Evolutionary conservation across 35 echinoderm and acorn worm species (phyloP), one percentile per base, ranked within the genome.

Genomic region (Ptychodera flava): DNA sequence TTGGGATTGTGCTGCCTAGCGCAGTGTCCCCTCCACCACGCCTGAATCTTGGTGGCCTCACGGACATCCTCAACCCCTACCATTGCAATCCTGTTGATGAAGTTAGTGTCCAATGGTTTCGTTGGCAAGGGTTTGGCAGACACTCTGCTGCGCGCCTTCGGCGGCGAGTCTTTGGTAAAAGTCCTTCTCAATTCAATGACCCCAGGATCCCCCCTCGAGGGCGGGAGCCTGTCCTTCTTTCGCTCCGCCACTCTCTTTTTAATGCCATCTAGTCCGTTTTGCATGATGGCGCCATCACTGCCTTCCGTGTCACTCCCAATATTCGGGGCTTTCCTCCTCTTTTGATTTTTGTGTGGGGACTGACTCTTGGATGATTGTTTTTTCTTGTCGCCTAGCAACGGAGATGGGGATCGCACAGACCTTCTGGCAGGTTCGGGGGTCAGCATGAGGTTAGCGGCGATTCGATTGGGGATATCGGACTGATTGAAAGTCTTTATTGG

Each of bases 31-130:
- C 88, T 85, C 96, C 96, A 99, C n/a, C 52, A 77, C 31, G 96
- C 88, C 83, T 99, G 96, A 53, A 99, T 99, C 38, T 45, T 90
- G 28, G 85, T 86, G 30, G 96, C 96, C 32, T 92, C 90, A 0
- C 83, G 33, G 0, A 36, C 84, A 34, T 91, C 28, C 1, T 79
- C 34, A 31, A 1, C 34, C 78, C 31, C 0, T 1, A 10, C 34
- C 0, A 30, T 87, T 35, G 31, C 85, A 12, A 64, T 64, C 22
- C 45, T 64, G 45, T 64, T 64, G 45, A 64, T 64, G 22, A 64
- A 64, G 45, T 64, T 64, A 64, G 45, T 64, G 22, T 64, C 45
- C 22, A 64, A 22, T n/a, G n/a, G n/a, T 64, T 64, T 64, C 45
- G 6, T 64, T 64, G 45, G 22, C 45, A 22, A 64, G 6, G 45